phyloP scores from a whole-genome alignment of 2,888 invertebrate genomes.

The Syrista parreyssii region DNA sequence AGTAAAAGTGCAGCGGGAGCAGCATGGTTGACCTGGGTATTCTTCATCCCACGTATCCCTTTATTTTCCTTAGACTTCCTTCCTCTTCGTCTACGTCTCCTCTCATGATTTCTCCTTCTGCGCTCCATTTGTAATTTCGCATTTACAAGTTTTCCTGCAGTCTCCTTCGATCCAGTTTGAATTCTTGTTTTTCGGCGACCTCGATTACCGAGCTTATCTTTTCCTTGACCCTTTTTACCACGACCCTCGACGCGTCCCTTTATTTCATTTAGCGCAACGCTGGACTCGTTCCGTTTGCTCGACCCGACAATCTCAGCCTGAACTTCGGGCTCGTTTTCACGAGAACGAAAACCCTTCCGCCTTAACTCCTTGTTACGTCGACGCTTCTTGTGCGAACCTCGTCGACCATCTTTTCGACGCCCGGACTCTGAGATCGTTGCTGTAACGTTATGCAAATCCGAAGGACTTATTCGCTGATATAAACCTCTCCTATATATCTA shows the following conservation, averaged over 20 bases:
- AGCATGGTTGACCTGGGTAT: neutral
- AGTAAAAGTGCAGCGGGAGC: neutral
- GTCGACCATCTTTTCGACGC: neutral
- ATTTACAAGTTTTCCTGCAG: neutral
- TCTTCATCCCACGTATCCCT: neutral
- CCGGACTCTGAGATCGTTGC: conserved; percentile 5
- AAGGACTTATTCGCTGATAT: neutral
- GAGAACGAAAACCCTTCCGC: neutral
- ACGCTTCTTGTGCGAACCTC: neutral
- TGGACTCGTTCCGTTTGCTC: neutral
- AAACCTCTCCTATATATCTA: neutral
- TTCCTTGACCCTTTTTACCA: neutral
- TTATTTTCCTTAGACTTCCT: conserved; percentile 17
- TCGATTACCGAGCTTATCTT: neutral
- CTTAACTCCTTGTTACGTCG: neutral
- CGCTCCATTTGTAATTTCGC: conserved; percentile 20
- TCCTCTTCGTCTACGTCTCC: conserved; percentile 30
- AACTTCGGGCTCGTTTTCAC: neutral
- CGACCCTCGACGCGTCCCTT: neutral
- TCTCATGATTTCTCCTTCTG: conserved; percentile 38
- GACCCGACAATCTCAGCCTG: neutral
- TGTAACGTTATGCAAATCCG: conserved; percentile 12
- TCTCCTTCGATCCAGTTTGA: neutral
- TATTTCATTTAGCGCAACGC: neutral
- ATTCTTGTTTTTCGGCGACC: neutral